Percentiles rank a stretch among this genome's conserved stretches.
Conservation (phyloP, 2,797 vertebrate genomes). For the Streptopelia turtur region DNA sequence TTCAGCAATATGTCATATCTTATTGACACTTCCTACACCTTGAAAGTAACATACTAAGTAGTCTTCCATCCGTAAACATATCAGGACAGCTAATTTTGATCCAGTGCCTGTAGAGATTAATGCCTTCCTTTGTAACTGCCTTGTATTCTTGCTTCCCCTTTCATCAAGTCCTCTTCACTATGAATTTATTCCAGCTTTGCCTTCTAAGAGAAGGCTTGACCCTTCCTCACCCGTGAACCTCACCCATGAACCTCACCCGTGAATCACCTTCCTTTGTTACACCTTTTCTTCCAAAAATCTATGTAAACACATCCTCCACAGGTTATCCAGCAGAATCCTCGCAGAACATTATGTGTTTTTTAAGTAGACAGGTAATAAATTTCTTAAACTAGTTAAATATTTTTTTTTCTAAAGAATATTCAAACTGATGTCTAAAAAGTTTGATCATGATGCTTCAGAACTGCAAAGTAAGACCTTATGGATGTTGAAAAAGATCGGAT, state of each 20-base stretch:
- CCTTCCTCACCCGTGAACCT: neutral
- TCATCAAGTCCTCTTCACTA: neutral
- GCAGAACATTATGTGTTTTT: neutral
- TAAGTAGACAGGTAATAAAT: neutral
- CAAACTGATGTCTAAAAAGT: neutral
- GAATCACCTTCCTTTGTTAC: neutral
- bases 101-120: neutral
- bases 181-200: neutral
- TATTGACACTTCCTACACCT: neutral
- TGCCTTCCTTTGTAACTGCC: neutral
- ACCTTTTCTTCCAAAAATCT: neutral
- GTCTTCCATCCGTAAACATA: neutral
- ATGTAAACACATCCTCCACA: neutral
- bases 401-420: neutral
- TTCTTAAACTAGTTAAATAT: neutral
- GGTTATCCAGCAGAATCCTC: neutral
- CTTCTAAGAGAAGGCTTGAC: neutral
- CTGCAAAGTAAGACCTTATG: neutral
- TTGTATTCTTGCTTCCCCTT: neutral
- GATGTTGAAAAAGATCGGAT: neutral
- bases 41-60: neutral
- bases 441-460: neutral
- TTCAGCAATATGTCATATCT: neutral
- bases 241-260: accelerated
- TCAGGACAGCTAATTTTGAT: neutral